Conservation (phyloP, 2,797 vertebrate genomes). For the Xenopus petersii region DNA sequence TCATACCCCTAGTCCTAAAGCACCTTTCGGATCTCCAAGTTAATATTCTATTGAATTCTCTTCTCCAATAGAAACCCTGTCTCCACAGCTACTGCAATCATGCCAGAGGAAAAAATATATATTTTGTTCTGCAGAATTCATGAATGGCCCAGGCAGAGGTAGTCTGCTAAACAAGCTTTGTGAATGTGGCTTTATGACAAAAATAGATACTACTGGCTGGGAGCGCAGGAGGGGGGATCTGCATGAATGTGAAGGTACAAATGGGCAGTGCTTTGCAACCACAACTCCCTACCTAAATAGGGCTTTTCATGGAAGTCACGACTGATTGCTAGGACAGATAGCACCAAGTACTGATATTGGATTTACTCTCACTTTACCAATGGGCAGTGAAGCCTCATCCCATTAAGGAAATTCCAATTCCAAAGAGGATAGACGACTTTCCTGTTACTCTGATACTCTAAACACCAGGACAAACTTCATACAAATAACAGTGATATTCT, state of each 20-base stretch:
- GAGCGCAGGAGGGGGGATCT: slow-evolving; percentile 3
- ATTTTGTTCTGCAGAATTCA: slow-evolving; percentile 17
- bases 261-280: slow-evolving; percentile 83
- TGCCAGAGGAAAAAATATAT: too few species aligned
- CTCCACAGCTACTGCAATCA: too few species aligned
- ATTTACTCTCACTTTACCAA: slow-evolving; percentile 57
- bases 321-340: slow-evolving; percentile 79
- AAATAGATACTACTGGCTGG: slow-evolving; percentile 16
- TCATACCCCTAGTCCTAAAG: too few species aligned
- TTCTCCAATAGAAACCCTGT: too few species aligned
- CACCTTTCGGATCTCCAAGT: too few species aligned
- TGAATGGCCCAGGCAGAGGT: slow-evolving; percentile 17
- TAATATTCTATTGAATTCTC: too few species aligned
- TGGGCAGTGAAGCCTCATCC: slow-evolving; percentile 7
- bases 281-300: slow-evolving; percentile 84
- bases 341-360: slow-evolving; percentile 59
- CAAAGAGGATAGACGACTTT: neutral
- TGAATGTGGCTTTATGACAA: slow-evolving; percentile 24
- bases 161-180: slow-evolving; percentile 10
- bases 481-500: too few species aligned
- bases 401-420: slow-evolving; percentile 11
- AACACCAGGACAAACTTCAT: neutral
- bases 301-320: slow-evolving; percentile 84
- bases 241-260: slow-evolving; percentile 30
- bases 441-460: neutral